phyloP scores from a whole-genome alignment of 2,113 vertebrate species.

The Myxocyprinus asiaticus region DNA sequence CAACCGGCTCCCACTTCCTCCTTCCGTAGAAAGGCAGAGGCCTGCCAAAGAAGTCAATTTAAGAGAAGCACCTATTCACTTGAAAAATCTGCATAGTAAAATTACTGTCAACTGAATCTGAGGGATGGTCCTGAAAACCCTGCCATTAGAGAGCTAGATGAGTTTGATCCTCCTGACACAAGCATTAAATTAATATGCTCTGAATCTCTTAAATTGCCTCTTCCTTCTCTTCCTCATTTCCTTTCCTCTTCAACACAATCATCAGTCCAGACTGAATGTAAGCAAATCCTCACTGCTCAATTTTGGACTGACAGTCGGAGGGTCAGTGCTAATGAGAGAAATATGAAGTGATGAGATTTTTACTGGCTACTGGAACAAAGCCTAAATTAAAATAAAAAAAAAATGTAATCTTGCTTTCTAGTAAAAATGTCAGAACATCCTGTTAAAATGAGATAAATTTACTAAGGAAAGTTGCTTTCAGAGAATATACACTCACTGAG shows the following conservation, averaged over 20 bases:
- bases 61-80: conserved; percentile 5
- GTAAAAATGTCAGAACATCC: no score
- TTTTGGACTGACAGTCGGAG: background rate
- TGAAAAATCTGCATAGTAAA: conserved; percentile 37
- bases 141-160: no score
- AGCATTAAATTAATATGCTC: conserved; percentile 17
- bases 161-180: background rate
- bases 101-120: background rate
- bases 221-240: background rate
- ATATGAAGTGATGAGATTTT: background rate
- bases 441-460: no score
- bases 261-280: background rate
- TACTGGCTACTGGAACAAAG: background rate
- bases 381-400: no score
- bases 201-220: conserved; percentile 7
- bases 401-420: no score
- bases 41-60: background rate
- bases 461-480: no score
- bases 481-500: no score
- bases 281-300: background rate
- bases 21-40: background rate
- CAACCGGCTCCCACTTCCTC: no score
- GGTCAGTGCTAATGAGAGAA: conserved; percentile 22
- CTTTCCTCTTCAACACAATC: background rate
- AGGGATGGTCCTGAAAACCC: background rate